A percentile compares a stretch with the other conserved stretches of the same genome.
These are phyloP conservation scores for Amphimallon solstitiale DNA, from an alignment of 2,888 invertebrate genomes.

Conservation along the genomic window DNA sequence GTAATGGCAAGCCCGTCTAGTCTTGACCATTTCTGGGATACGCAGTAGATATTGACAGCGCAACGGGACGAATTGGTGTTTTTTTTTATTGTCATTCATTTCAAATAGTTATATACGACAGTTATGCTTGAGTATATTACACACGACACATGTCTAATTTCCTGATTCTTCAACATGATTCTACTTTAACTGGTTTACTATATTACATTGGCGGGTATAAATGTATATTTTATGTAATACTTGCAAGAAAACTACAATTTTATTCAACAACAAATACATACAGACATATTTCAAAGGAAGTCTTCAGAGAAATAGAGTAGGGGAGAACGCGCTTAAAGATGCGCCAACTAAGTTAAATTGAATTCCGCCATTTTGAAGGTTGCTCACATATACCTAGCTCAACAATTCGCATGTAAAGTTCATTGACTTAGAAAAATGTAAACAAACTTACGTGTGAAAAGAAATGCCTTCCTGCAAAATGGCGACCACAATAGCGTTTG, in stretches of 20 bases:
- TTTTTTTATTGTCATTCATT: slow-evolving; percentile 28
- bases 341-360: too few relatives aligned
- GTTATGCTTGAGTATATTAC: slow-evolving; percentile 18
- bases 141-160: background rate
- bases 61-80: slow-evolving; percentile 32
- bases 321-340: too few relatives aligned
- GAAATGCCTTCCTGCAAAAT: too few relatives aligned
- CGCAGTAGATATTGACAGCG: slow-evolving; percentile 35
- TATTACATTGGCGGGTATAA: background rate
- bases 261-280: background rate
- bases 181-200: slow-evolving; percentile 4
- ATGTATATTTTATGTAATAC: background rate
- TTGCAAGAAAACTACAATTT: background rate
- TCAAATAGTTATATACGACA: slow-evolving; percentile 23
- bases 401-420: too few relatives aligned
- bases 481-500: too few relatives aligned
- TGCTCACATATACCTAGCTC: too few relatives aligned
- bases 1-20: slow-evolving; percentile 38
- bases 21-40: slow-evolving; percentile 38
- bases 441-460: too few relatives aligned
- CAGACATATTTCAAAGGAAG: too few relatives aligned
- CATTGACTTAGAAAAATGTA: too few relatives aligned
- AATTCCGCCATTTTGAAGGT: too few relatives aligned
- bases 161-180: slow-evolving; percentile 7
- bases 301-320: too few relatives aligned